phyloP scores from a whole-genome alignment of 1,140 invertebrate genomes.

The Pentalonia nigronervosa region DNA sequence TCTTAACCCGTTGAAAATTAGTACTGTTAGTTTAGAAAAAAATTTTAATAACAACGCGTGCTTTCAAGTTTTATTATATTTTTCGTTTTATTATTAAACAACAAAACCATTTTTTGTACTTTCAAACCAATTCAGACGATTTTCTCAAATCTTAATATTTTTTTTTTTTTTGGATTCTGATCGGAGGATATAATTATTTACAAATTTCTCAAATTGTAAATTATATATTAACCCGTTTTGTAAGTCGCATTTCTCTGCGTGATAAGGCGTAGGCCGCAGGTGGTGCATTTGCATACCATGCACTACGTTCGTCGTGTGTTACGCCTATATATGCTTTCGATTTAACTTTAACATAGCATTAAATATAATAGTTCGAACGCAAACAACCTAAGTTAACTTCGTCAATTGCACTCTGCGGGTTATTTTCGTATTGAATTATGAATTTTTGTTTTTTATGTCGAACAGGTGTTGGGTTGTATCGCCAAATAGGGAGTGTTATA shows the following conservation, averaged over 20 bases:
- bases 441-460: neutral
- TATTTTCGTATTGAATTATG: neutral
- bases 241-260: neutral
- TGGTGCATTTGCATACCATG: neutral
- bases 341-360: neutral
- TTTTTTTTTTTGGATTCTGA: neutral
- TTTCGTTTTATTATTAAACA: too few species aligned
- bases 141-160: neutral
- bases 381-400: neutral
- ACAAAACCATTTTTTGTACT: too few species aligned
- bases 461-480: slow-evolving; percentile 51
- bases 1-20: neutral
- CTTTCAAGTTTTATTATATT: neutral
- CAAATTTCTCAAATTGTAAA: neutral
- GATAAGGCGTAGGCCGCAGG: neutral
- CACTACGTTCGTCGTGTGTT: neutral
- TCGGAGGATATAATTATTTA: neutral
- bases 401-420: neutral
- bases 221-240: neutral
- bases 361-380: neutral
- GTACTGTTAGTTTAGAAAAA: neutral
- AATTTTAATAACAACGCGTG: neutral
- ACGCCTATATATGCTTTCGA: neutral
- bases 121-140: too few species aligned
- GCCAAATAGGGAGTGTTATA: slow-evolving; percentile 56